Base-by-base conservation (phyloP, 2,113 vertebrate genomes). In the Jaculus jaculus region DNA sequence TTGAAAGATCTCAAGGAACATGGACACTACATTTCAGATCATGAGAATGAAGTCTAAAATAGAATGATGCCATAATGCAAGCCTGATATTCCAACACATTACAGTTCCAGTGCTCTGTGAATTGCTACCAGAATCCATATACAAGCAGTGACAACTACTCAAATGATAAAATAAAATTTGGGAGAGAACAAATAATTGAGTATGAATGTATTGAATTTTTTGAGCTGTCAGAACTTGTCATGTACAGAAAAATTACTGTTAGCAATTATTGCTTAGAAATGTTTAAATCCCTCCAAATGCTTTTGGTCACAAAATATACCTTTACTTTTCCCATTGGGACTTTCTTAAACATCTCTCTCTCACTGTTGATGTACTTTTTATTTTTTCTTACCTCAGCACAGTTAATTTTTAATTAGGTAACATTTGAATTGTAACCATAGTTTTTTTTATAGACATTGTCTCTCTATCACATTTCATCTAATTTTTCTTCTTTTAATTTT, bases 201-300 rank as follows among this genome's bases (percentile, higher is more conserved):
- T 26, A 58, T 65, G 75, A 87, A 21, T 72, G 15, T 32, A 79
- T 26, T 84, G 73, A 69, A 16, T 54, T 54, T 54, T 54, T 54
- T 54, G 54, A 54, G 54, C n/a, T 79, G 63, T 84, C 21, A 58
- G 12, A 84, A 66, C 20, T 58, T 84, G 20, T 66, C 39, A 87
- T 84, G 42, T 69, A 79, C 72, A 61, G 60, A 91, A 90, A 42
- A 82, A 79, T 65, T 23, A 47, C 37, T 80, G 81, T 92, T 63
- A 91, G 24, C n/a, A 30, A 84, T 73, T 42, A 69, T 24, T 84
- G 37, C 28, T 60, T 80, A 17, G 26, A 69, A 61, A 88, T n/a
- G 0, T 73, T 73, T 84, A 82, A 87, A 84, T 54, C 17, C 30
- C 37, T 60, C 37, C 91, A 84, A 61, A 82, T 82, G 13, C n/a